Evolutionary conservation across 1,140 invertebrate genomes (phyloP).

Genomic region (Coptotermes formosanus): DNA sequence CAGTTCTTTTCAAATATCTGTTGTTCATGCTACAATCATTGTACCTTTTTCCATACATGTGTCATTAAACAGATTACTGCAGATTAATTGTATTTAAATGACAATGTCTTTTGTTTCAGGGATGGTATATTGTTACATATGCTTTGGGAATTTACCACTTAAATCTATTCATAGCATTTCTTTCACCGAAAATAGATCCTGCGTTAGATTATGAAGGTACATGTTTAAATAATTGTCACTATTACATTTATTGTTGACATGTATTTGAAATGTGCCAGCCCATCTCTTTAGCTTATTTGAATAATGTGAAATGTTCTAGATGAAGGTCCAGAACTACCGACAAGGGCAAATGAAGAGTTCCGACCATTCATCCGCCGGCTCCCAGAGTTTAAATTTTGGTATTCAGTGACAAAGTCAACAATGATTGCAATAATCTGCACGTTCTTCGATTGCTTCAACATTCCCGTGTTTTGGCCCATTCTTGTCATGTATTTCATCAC

Average conservation of each 20-base stretch:
- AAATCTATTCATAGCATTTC: slow-evolving; percentile 98
- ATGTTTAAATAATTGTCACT: neutral
- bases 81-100: too few relatives aligned
- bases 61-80: too few relatives aligned
- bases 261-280: neutral
- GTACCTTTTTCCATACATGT: too few relatives aligned
- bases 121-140: slow-evolving; percentile 99
- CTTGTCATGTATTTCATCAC: slow-evolving; percentile 99
- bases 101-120: slow-evolving; percentile 64
- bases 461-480: slow-evolving; percentile 99
- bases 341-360: slow-evolving; percentile 94
- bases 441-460: slow-evolving; percentile 97
- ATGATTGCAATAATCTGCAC: slow-evolving; percentile 88
- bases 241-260: neutral
- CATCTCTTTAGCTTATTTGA: neutral
- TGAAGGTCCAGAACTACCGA: slow-evolving; percentile 89
- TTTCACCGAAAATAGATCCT: slow-evolving; percentile 99
- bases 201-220: slow-evolving; percentile 89
- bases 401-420: slow-evolving; percentile 95
- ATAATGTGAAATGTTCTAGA: slow-evolving; percentile 47
- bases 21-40: too few relatives aligned
- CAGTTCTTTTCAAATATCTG: too few relatives aligned
- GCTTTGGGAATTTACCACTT: slow-evolving; percentile 98
- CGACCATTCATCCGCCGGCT: slow-evolving; percentile 96
- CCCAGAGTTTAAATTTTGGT: slow-evolving; percentile 99